These are phyloP conservation scores for Lamellibrachia columna DNA, from an alignment of 2,888 invertebrate genomes.

Conservation along the genomic window DNA sequence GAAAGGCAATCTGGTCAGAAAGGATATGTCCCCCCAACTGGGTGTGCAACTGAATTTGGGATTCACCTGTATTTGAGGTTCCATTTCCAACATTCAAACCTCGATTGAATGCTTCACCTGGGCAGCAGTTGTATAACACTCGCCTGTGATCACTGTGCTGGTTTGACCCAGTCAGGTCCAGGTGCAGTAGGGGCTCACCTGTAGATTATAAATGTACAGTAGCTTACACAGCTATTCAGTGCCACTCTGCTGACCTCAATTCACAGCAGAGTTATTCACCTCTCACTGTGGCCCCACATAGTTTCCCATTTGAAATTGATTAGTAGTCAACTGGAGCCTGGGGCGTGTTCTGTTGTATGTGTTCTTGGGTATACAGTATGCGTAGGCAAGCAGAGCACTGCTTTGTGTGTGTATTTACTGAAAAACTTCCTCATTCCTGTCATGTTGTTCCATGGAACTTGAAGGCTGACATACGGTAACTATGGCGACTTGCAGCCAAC, in stretches of 20 bases:
- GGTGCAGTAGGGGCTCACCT: neutral
- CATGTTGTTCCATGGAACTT: neutral
- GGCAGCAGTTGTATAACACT: neutral
- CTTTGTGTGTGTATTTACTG: neutral
- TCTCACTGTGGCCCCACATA: neutral
- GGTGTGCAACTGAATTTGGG: neutral
- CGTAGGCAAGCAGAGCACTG: neutral
- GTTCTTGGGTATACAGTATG: neutral
- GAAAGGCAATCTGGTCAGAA: neutral
- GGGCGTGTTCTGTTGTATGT: neutral
- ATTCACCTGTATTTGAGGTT: neutral
- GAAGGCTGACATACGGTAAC: neutral
- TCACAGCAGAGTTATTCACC: neutral
- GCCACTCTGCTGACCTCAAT: neutral
- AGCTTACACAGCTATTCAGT: neutral
- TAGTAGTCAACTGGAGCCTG: neutral
- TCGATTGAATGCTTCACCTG: neutral
- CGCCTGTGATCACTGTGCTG: neutral
- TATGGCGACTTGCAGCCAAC: neutral
- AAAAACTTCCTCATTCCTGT: neutral
- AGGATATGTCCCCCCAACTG: neutral
- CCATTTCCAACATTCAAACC: neutral
- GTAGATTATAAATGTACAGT: neutral
- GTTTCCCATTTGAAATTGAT: neutral
- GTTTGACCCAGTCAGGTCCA: neutral